Percentiles rank a stretch among this genome's conserved stretches.
Conservation (phyloP, 2,113 vertebrate genomes). For the Mirza zaza region DNA sequence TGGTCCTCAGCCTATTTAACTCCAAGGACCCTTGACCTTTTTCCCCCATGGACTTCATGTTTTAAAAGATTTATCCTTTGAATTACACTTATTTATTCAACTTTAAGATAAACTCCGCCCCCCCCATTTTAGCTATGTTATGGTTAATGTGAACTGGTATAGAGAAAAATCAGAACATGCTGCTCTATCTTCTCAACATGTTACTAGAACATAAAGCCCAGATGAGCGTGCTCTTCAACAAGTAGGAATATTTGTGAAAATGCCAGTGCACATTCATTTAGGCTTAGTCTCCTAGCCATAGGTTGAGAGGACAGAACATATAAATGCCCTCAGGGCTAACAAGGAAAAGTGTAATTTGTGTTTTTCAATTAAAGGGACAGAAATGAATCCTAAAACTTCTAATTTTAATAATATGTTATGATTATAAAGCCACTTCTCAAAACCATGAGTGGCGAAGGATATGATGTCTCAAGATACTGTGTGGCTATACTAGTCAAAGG, state of each 20-base stretch:
- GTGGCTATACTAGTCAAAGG: not conserved
- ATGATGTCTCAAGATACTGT: not conserved
- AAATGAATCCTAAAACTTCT: not conserved
- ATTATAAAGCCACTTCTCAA: conserved; percentile 24
- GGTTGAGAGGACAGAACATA: not conserved
- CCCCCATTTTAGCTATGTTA: not conserved
- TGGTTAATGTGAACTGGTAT: not conserved
- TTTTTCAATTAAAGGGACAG: conserved; percentile 4
- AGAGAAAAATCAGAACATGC: not conserved
- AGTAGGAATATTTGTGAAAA: not conserved
- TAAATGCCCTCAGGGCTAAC: not conserved
- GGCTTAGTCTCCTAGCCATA: not conserved
- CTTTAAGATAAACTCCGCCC: not conserved
- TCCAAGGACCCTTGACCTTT: not conserved
- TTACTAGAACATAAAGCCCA: not conserved
- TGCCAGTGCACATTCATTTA: not conserved
- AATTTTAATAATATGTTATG: not conserved
- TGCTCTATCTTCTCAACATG: not conserved
- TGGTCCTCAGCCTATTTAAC: not conserved
- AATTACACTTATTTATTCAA: not conserved
- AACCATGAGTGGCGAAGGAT: not conserved
- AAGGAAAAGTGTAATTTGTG: not conserved
- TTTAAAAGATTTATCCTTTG: conserved; percentile 28
- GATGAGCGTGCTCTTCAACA: not conserved
- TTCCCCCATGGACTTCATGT: not conserved